Conservation (phyloP, 2,113 vertebrate species). For the Oncorhynchus nerka region DNA sequence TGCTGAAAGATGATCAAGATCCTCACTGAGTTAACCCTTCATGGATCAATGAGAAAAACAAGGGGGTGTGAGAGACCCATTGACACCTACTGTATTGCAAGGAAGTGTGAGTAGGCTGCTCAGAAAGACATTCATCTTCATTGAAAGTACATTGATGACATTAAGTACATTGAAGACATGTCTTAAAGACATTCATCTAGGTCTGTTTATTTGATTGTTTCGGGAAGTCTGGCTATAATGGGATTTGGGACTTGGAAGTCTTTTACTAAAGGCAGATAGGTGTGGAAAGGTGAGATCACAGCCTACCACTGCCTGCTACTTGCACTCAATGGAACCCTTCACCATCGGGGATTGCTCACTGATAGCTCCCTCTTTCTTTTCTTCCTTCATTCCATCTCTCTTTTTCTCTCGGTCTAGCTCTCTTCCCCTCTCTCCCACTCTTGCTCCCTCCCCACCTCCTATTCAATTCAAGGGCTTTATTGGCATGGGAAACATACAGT, state of each 20-base stretch:
- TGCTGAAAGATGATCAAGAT: constrained; percentile 52
- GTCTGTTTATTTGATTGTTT: too few relatives aligned
- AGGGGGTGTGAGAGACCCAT: constrained; percentile 36
- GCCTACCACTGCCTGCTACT: neutral
- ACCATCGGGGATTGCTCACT: neutral
- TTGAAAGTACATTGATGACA: too few relatives aligned
- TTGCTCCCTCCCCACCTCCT: constrained; percentile 31
- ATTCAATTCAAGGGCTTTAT: too few relatives aligned
- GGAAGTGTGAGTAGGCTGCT: constrained; percentile 17
- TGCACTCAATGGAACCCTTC: neutral
- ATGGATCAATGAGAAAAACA: constrained; percentile 55
- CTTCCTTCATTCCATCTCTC: constrained; percentile 30
- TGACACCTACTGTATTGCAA: constrained; percentile 46
- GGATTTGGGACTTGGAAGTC: too few relatives aligned
- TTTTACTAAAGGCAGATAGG: too few relatives aligned
- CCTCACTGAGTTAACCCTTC: constrained; percentile 23
- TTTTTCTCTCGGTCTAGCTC: neutral
- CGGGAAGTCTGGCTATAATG: too few relatives aligned
- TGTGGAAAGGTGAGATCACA: too few relatives aligned
- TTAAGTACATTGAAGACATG: too few relatives aligned
- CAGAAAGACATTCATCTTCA: too few relatives aligned
- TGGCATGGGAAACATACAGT: too few relatives aligned
- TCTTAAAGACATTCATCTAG: too few relatives aligned
- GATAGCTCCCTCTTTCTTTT: neutral
- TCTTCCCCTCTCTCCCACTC: constrained; percentile 16